Base-by-base conservation (phyloP, 2,797 vertebrate genomes). In the Aphelocoma californica region DNA sequence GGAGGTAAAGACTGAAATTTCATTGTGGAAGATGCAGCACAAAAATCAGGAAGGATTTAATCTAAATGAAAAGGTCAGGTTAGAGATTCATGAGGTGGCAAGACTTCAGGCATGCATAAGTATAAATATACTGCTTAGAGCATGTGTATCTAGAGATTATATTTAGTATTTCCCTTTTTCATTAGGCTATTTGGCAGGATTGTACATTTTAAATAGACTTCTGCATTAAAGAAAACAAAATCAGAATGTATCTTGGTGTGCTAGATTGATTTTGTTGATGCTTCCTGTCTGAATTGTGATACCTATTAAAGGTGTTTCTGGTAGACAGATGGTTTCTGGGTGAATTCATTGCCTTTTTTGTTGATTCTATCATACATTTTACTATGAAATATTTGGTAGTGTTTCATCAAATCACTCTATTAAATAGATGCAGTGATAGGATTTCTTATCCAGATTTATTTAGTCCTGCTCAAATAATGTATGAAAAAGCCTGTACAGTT, bases 111-210 rank as follows among this genome's bases (percentile, higher is more conserved):
- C 26, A 65, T 50, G 6, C 28, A 12, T 84, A 77, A 93, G 69
- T 73, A 75, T 57, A 86, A 81, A 54, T 73, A 47, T 10, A 51
- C 42, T 95, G n/a, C 47, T 80, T 57, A 85, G n/a, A 90, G 53
- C 28, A 20, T 78, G 24, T 66, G 48, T 19, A 38, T 81, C 10
- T 58, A 61, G 62, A 90, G 61, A 50, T 21, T 34, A 86, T 90
- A 54, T 81, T 92, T 81, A 65, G 12, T 51, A 88, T 51, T 87
- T 94, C 95, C n/a, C 61, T 88, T 90, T 96, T 83, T 86, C 11
- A 4, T 81, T 21, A 77, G 38, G 78, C 64, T 50, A 23, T 89
- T 81, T 85, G 78, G 29, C n/a, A 73, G 42, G 23, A 28, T n/a
- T 94, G 28, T 70, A 47, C 20, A 26, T 85, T 92, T 86, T 91